phyloP scores from a whole-genome alignment of 2,797 vertebrate genomes.

The Coendou prehensilis region DNA sequence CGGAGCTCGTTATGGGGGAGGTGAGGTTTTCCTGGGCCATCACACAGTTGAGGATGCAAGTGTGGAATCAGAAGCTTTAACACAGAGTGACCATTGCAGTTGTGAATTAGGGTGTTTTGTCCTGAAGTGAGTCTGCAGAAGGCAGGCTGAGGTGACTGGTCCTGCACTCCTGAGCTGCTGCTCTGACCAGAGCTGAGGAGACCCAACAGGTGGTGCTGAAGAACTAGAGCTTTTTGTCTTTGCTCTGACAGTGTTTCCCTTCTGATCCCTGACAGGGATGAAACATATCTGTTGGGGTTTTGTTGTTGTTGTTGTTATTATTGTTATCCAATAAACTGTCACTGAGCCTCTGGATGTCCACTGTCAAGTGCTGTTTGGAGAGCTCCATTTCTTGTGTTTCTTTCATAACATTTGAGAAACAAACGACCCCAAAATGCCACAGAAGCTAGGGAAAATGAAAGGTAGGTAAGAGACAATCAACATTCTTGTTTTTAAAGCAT shows the following conservation, averaged over 20 bases:
- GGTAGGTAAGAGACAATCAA: background rate
- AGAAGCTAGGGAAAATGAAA: constrained; percentile 6
- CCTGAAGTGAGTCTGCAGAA: background rate
- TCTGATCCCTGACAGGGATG: background rate
- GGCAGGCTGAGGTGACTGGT: background rate
- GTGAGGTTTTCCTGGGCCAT: background rate
- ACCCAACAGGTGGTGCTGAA: too few species aligned
- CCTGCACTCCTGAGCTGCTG: too few species aligned
- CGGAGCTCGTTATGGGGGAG: background rate
- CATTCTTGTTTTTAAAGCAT: background rate
- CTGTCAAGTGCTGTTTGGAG: background rate
- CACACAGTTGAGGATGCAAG: background rate
- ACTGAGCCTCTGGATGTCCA: background rate
- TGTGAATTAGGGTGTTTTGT: background rate
- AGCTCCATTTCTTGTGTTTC: background rate
- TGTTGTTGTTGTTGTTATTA: background rate
- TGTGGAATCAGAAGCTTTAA: background rate
- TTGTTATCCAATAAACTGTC: background rate
- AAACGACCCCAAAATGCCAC: background rate
- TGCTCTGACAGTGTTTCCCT: background rate
- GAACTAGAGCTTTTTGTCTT: background rate
- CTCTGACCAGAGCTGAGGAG: background rate
- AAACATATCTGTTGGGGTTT: background rate
- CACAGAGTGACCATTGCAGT: background rate
- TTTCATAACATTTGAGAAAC: background rate